Conservation (phyloP, 2,113 vertebrate genomes). For the Calidris pugnax region DNA sequence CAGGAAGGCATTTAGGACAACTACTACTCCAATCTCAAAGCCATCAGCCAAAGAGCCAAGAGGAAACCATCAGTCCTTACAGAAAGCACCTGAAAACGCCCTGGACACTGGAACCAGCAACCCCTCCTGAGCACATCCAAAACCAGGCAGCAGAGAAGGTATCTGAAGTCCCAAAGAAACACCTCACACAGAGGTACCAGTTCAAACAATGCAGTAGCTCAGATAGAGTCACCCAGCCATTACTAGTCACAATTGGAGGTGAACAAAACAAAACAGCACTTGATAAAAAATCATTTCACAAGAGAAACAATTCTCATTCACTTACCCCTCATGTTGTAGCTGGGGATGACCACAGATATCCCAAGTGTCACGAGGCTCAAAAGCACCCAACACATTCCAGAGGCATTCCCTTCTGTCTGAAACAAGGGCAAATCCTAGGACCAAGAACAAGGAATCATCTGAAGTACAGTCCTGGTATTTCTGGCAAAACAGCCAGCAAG, state of each 20-base stretch:
- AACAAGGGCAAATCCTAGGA: not conserved
- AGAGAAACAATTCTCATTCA: not conserved
- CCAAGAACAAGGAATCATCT: not conserved
- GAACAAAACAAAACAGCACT: not conserved
- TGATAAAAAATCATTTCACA: not conserved
- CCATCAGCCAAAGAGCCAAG: not conserved
- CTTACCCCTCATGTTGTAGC: rapidly evolving
- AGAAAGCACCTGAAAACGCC: not conserved
- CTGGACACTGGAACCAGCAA: rapidly evolving
- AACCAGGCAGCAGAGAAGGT: not conserved
- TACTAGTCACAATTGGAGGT: not conserved
- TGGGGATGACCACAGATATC: not conserved
- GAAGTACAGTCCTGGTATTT: rapidly evolving
- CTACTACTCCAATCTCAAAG: not conserved
- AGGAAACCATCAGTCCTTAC: not conserved
- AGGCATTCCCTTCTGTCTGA: not conserved
- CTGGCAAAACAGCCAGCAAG: not conserved
- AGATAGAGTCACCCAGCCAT: not conserved
- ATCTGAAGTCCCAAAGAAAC: not conserved
- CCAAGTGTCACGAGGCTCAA: rapidly evolving
- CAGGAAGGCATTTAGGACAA: not conserved
- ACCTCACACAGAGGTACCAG: not conserved
- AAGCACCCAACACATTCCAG: not conserved
- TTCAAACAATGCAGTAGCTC: not conserved
- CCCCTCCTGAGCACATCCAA: too few species aligned